Evolutionary conservation across 2,888 invertebrate genomes (phyloP).

Genomic region (Folsomia candida): DNA sequence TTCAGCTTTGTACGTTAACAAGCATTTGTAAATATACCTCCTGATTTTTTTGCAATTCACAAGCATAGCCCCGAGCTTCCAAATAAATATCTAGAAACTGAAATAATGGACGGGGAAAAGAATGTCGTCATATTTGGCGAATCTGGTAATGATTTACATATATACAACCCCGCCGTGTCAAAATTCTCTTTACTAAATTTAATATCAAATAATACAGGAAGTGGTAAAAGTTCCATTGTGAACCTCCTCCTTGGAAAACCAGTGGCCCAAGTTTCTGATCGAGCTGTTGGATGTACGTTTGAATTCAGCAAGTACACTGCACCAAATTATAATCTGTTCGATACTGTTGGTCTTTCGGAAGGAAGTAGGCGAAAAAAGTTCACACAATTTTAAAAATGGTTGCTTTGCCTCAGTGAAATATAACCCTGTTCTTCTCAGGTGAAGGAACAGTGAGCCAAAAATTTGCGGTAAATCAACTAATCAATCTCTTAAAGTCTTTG

Average conservation of each 20-base stretch:
- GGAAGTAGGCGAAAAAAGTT: neutral
- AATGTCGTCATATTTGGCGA: too few relatives aligned
- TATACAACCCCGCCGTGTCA: too few relatives aligned
- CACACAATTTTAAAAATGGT: neutral
- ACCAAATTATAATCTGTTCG: neutral
- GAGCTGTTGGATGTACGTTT: conserved; percentile 15
- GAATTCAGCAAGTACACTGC: neutral
- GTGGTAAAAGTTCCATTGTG: conserved; percentile 15
- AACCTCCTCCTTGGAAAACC: conserved; percentile 11
- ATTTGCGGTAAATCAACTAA: neutral
- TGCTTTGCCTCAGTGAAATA: neutral
- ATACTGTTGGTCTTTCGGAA: conserved; percentile 19
- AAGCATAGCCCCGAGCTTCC: too few relatives aligned
- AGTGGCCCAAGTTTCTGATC: conserved; percentile 3
- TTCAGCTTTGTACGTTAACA: too few relatives aligned
- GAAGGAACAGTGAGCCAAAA: neutral
- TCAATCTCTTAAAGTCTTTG: conserved; percentile 8
- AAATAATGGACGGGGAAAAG: too few relatives aligned
- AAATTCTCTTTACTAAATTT: too few relatives aligned
- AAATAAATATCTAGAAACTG: too few relatives aligned
- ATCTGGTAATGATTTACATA: too few relatives aligned
- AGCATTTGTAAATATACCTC: too few relatives aligned
- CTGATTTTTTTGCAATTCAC: too few relatives aligned
- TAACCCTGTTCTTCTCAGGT: too few relatives aligned
- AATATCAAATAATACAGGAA: too few relatives aligned